Evolutionary conservation across 2,888 invertebrate species (phyloP).

Genomic region (Argyra leucocephala): DNA sequence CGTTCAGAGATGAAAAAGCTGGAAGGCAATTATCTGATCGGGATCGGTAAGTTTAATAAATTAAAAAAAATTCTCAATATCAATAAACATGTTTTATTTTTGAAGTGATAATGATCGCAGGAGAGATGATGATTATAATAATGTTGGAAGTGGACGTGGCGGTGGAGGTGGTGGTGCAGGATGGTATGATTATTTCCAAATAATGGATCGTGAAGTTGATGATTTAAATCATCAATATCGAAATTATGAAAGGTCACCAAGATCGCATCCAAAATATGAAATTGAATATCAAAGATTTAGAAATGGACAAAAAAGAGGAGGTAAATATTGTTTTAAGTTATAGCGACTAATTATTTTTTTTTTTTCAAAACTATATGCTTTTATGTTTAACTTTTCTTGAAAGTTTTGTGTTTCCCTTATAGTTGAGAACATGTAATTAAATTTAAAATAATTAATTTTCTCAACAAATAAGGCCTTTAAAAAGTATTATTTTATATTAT

Average conservation of each 20-base stretch:
- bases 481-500: background rate
- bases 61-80: too few relatives aligned
- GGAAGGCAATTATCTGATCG: background rate
- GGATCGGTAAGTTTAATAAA: constrained; percentile 1
- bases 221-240: constrained; percentile 18
- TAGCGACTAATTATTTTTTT: background rate
- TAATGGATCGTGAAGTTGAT: constrained; percentile 17
- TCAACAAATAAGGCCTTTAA: background rate
- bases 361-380: background rate
- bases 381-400: background rate
- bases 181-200: constrained; percentile 16
- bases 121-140: constrained; percentile 5
- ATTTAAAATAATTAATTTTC: background rate
- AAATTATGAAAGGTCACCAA: constrained; percentile 15
- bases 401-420: background rate
- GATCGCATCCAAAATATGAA: constrained; percentile 13
- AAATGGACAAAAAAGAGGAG: background rate
- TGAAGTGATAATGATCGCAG: background rate
- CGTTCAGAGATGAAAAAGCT: background rate
- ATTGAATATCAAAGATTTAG: background rate
- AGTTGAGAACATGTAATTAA: background rate
- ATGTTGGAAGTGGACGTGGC: background rate
- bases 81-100: background rate
- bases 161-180: background rate
- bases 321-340: background rate